A percentile compares a stretch with the other conserved stretches of the same genome.
phyloP scores from a whole-genome alignment of 2,888 invertebrate species.

The Cancer borealis region DNA sequence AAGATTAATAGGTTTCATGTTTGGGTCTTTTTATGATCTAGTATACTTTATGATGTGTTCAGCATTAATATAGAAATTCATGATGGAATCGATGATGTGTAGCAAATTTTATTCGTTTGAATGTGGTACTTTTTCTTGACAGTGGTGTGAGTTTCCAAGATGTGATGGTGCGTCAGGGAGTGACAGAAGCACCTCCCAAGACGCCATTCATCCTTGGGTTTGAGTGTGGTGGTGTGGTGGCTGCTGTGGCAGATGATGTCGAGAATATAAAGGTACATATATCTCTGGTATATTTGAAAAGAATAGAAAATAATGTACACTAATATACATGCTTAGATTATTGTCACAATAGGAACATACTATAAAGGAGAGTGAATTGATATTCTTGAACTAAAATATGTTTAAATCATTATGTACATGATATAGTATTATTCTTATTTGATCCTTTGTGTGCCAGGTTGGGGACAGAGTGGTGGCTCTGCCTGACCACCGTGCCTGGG shows the following conservation, averaged over 20 bases:
- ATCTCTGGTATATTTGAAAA: background rate
- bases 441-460: slow-evolving; percentile 83
- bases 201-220: slow-evolving; percentile 93
- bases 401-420: background rate
- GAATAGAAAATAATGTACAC: background rate
- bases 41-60: background rate
- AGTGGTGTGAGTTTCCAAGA: slow-evolving; percentile 95
- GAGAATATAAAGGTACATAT: slow-evolving; percentile 83
- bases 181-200: slow-evolving; percentile 92
- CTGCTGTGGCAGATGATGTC: slow-evolving; percentile 89
- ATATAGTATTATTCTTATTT: background rate
- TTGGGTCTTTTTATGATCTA: background rate
- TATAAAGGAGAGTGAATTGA: no score
- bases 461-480: slow-evolving; percentile 91
- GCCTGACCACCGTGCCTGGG: slow-evolving; percentile 92
- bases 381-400: no score
- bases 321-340: no score
- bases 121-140: slow-evolving; percentile 77
- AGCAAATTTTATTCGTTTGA: background rate
- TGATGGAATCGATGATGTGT: background rate
- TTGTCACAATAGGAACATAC: background rate
- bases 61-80: background rate
- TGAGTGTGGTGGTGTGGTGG: slow-evolving; percentile 92
- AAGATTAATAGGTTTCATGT: background rate
- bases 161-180: slow-evolving; percentile 92